Evolutionary conservation across 2,113 vertebrate genomes (phyloP).

Genomic region (Hippopotamus amphibius): DNA sequence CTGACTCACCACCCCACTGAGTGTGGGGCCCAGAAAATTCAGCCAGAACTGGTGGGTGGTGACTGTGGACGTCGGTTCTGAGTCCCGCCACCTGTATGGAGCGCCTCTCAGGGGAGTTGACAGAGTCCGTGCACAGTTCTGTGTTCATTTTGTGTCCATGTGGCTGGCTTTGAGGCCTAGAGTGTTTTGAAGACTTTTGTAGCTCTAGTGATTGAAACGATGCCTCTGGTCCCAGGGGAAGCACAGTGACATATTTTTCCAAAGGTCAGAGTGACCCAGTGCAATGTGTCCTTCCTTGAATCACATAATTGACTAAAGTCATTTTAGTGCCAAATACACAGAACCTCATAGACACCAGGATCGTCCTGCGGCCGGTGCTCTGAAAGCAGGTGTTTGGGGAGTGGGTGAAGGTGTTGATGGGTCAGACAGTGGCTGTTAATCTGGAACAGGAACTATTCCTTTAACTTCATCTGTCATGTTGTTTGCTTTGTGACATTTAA

Average conservation of each 20-base stretch:
- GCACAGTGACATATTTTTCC: accelerated
- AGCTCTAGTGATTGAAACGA: not conserved
- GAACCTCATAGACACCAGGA: accelerated
- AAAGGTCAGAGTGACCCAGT: not conserved
- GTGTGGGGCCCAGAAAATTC: accelerated
- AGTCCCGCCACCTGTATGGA: not conserved
- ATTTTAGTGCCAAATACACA: accelerated
- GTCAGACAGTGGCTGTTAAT: not conserved
- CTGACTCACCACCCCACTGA: accelerated
- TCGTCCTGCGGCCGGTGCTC: accelerated
- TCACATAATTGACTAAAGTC: not conserved
- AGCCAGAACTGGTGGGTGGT: accelerated
- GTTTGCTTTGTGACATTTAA: not conserved
- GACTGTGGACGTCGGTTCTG: accelerated
- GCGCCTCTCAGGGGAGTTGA: accelerated
- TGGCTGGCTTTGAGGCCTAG: not conserved
- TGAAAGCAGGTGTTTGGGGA: accelerated
- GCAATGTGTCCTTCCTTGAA: not conserved
- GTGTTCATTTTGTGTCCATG: not conserved
- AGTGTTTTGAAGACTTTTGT: not conserved
- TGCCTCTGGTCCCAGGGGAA: not conserved
- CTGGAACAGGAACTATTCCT: not conserved
- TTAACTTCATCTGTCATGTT: accelerated
- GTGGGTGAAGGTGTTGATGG: accelerated
- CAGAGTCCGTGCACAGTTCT: accelerated